Evolutionary conservation across 2,888 invertebrate genomes (phyloP), one percentile per base, ranked within the genome.

Genomic region (Clanis bilineata): DNA sequence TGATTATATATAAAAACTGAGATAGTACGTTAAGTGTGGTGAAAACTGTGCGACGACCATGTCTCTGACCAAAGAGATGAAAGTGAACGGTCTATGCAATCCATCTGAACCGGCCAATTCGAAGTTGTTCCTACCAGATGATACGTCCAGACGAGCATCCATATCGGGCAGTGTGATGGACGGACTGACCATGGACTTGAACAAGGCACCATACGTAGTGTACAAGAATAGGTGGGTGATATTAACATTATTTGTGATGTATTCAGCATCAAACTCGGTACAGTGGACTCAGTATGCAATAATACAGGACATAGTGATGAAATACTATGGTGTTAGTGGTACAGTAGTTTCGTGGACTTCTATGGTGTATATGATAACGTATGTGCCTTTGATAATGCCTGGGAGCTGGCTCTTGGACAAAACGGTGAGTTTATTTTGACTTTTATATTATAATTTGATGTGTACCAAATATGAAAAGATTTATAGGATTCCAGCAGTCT

Each of bases 211-310:
- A 54, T 94, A 94, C 72, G 93, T 93, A 80, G 94, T 96, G 28
- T 95, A 95, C 83, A 93, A 85, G 66, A 88, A 93, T 60, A 93
- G 98, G 82, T 99, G 97, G 97, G 72, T 96, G 32, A 96, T 98
- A 68, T 88, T 99, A 58, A 86, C 89, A 4, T 93, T 99, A 61
- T 99, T 98, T 85, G 96, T 97, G 28, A 71, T 96, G 43, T 97
- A 96, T 80, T 98, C 98, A 0, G 95, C 97, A 57, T 95, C 96
- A 59, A 99, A 98, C 84, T 95, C 98, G 1, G 95, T 97, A 93
- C 99, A 99, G 82, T 99, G 99, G 99, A 97, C 98, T 58, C 97
- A 99, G 90, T 97, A 97, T 85, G 95, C 97, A 66, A 98, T 98
- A 73, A 98, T 99, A 66, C 94, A 95, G 63, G 96, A 97, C 77